Evolutionary conservation across 1,140 invertebrate species (phyloP).

Genomic region (Drosophila ohnishii): DNA sequence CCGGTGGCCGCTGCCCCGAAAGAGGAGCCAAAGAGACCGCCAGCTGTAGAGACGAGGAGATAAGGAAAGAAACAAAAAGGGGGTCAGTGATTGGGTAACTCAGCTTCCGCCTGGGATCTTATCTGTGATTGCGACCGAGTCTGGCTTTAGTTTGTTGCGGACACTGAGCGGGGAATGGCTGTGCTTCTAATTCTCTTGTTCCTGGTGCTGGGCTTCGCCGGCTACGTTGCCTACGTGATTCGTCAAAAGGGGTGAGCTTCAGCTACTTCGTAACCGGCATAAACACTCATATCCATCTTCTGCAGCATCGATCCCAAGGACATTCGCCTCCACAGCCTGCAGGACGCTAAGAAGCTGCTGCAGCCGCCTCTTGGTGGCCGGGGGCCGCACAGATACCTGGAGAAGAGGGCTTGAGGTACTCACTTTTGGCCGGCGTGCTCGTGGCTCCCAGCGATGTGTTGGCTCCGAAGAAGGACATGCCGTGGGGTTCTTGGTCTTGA

Average conservation of each 20-base stretch:
- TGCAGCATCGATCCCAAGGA: slow-evolving; percentile 60
- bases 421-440: slow-evolving; percentile 81
- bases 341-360: slow-evolving; percentile 59
- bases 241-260: slow-evolving; percentile 55
- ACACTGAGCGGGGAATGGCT: slow-evolving; percentile 25
- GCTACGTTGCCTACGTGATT: slow-evolving; percentile 53
- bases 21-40: slow-evolving; percentile 74
- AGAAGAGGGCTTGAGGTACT: slow-evolving; percentile 64
- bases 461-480: slow-evolving; percentile 77
- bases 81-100: slow-evolving; percentile 40
- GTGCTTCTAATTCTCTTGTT: slow-evolving; percentile 28
- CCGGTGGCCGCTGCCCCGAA: slow-evolving; percentile 58
- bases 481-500: background rate
- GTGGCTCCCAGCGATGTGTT: slow-evolving; percentile 78
- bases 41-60: slow-evolving; percentile 53
- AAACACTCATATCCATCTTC: background rate
- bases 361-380: slow-evolving; percentile 17
- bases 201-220: slow-evolving; percentile 15
- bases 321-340: slow-evolving; percentile 47
- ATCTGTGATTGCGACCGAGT: slow-evolving; percentile 30
- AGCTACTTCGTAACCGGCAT: too few species aligned
- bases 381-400: slow-evolving; percentile 49
- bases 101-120: slow-evolving; percentile 43
- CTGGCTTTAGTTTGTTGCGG: slow-evolving; percentile 30
- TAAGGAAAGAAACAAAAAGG: slow-evolving; percentile 40